Percentiles rank a stretch among this genome's conserved stretches.
phyloP scores from a whole-genome alignment of 2,888 invertebrate genomes.

The Nebria salina region DNA sequence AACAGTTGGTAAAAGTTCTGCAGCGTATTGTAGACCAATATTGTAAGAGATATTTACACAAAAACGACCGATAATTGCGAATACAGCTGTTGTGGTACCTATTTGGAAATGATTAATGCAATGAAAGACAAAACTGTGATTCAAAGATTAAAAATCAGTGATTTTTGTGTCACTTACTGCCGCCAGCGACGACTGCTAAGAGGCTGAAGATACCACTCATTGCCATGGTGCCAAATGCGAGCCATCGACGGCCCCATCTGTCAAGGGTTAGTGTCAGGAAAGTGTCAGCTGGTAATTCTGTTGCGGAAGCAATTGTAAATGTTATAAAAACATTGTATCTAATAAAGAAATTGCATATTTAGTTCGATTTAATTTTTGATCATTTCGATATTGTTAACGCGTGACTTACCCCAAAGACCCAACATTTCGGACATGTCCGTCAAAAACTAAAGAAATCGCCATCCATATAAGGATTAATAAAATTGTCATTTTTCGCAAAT shows the following conservation, averaged over 20 bases:
- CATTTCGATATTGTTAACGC: background rate
- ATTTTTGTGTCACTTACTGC: conserved; percentile 23
- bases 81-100: conserved; percentile 78
- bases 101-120: conserved; percentile 40
- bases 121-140: background rate
- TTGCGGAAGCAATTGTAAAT: conserved; percentile 84
- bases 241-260: conserved; percentile 85
- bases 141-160: background rate
- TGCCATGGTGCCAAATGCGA: conserved; percentile 84
- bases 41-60: conserved; percentile 91
- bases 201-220: conserved; percentile 83
- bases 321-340: conserved; percentile 77
- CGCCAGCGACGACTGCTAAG: conserved; percentile 63
- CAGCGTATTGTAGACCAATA: conserved; percentile 89
- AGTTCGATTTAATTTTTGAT: background rate
- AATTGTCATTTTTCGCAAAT: conserved; percentile 78
- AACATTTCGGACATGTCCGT: conserved; percentile 89
- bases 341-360: too few species aligned
- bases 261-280: conserved; percentile 80
- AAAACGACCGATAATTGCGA: conserved; percentile 85
- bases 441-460: conserved; percentile 88
- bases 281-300: conserved; percentile 86
- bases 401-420: conserved; percentile 73
- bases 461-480: conserved; percentile 87
- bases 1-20: conserved; percentile 86